Conservation (phyloP, 2,888 invertebrate genomes). For the Eugnorisma glareosa region DNA sequence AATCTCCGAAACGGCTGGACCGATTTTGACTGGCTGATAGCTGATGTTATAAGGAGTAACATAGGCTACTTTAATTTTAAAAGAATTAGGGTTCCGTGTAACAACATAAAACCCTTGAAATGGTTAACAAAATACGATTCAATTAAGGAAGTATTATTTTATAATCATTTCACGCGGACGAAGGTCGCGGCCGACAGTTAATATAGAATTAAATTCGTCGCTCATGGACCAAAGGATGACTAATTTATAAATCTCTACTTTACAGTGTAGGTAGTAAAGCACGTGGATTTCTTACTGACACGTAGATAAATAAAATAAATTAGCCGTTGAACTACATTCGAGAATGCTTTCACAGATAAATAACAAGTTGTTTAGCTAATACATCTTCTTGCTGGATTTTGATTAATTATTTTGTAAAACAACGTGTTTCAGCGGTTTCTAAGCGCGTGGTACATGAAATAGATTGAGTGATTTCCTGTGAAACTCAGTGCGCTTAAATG, state of each 20-base stretch:
- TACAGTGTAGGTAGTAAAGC: constrained; percentile 2
- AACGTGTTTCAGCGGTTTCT: constrained; percentile 43
- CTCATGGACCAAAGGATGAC: background rate
- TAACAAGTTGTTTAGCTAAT: constrained; percentile 55
- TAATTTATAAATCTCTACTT: constrained; percentile 4
- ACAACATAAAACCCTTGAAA: too few relatives aligned
- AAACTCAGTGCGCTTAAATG: constrained; percentile 43
- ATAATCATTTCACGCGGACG: too few relatives aligned
- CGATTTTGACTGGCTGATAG: too few relatives aligned
- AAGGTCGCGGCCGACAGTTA: too few relatives aligned
- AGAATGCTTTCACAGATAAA: constrained; percentile 58
- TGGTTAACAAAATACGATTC: too few relatives aligned
- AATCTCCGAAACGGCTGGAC: too few relatives aligned
- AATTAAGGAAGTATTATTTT: too few relatives aligned
- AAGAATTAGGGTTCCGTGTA: too few relatives aligned
- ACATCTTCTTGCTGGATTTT: constrained; percentile 44
- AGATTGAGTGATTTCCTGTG: constrained; percentile 38
- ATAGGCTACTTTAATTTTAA: too few relatives aligned
- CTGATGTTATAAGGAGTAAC: too few relatives aligned
- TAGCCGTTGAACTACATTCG: constrained; percentile 55
- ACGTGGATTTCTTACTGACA: constrained; percentile 38
- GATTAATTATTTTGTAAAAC: constrained; percentile 49
- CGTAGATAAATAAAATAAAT: constrained; percentile 54
- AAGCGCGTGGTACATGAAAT: constrained; percentile 44
- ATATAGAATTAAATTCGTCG: background rate